These are phyloP conservation scores for Lithosia quadra DNA, from an alignment of 2,888 invertebrate genomes.

Conservation along the genomic window DNA sequence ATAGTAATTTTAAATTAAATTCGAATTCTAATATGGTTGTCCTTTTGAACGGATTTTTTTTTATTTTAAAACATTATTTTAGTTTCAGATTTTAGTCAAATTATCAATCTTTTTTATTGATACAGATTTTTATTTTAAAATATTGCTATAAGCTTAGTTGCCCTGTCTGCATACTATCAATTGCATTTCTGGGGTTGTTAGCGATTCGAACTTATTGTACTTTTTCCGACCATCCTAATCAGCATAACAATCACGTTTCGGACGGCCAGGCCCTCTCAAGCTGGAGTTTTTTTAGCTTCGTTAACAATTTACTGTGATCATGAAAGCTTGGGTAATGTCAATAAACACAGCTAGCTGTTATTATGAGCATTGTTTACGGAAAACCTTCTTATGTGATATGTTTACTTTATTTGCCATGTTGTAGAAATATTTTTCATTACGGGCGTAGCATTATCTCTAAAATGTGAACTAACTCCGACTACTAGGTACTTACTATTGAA, in stretches of 20 bases:
- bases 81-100: no score
- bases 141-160: no score
- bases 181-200: not conserved
- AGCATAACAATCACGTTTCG: slow-evolving; percentile 3
- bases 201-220: not conserved
- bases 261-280: not conserved
- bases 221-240: not conserved
- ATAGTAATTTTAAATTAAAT: no score
- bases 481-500: not conserved
- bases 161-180: not conserved
- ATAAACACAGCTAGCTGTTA: not conserved
- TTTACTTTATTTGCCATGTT: no score
- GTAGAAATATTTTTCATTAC: no score
- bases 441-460: not conserved
- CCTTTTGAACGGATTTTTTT: no score
- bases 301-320: slow-evolving; percentile 2
- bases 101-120: no score
- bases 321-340: not conserved
- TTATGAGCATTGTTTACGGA: not conserved
- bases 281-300: slow-evolving; percentile 2
- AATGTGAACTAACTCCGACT: not conserved
- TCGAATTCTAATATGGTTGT: no score
- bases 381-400: not conserved
- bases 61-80: no score
- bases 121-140: no score